Base-by-base conservation (phyloP, 2,888 invertebrate genomes). In the Amitus sp. region DNA sequence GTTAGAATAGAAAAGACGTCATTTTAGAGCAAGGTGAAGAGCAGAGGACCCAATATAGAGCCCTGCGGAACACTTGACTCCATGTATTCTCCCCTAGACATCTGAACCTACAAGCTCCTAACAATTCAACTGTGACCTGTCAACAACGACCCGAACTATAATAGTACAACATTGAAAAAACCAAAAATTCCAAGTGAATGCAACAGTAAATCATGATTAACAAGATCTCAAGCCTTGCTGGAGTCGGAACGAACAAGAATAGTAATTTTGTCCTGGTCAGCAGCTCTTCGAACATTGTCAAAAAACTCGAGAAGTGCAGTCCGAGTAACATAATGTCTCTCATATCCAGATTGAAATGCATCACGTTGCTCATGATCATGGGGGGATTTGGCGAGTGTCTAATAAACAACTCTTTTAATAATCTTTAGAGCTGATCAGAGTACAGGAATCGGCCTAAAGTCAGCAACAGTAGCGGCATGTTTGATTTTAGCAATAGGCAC, bases 31-130 rank as follows among this genome's bases (percentile, higher is more conserved):
- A 53, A 23, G 0, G 23, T 12, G 18, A 59, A 59, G 1, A 59
- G 47, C 23, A 23, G 7, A 5, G 23, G 23, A 10, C 53, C 53
- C 7, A 53, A 19, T 1, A 59, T 46, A 4, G 53, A 59, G 2
- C 60, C 40, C 12, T 60, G 43, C 4, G 60, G 60, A 3, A 54
- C 60, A 13, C 52, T 52, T 6, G 2, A 2, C n/a, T 12, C 10
- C 6, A n/a, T 28, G 10, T 1, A 1, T 12, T 19, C 17, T 23
- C 20, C 20, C 4, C 13, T 13, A 3, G 50, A 40, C 4, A 13
- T 2, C 2, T 17, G 15, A 1, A 20, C 42, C 1, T 40, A 10
- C 1, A 20, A 9, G 17, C 10, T 47, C 7, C 2, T 17, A 2
- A 52, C 47, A 9, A 43, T 23, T 13, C 52, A 47, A 13, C 3